Evolutionary conservation across 2,113 vertebrate species (phyloP), one percentile per base, ranked within the genome.

Genomic region (Hippotragus niger): DNA sequence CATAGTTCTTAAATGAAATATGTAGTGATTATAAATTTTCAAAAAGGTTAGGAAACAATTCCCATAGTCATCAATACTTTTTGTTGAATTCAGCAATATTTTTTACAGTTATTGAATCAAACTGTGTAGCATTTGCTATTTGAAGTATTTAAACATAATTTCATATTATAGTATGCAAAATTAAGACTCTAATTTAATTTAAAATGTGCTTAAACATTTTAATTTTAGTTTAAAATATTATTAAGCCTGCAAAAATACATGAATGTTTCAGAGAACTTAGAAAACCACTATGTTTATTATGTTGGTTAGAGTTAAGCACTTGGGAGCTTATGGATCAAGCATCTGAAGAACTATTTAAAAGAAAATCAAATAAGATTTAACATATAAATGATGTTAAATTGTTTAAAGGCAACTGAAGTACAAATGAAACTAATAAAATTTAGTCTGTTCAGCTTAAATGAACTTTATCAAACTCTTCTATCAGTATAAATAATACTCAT

Each of bases 221-320:
- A 91, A 83, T 81, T 96, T 7, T 93, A 93, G 76, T 97, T 81
- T 16, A 67, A 97, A 92, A 89, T 94, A 91, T 67, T 89, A 94
- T 17, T 80, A 96, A 88, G 9, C 36, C 52, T 93, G 2, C 31
- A 85, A 93, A 94, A 94, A 84, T 40, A 96, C 1, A 64, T 14
- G 78, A 80, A 90, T 84, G 21, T 71, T 81, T 98, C 58, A 74
- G 33, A 88, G 58, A 90, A 93, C n/a, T 87, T 76, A 93, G 43
- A 95, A 94, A 90, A 55, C 17, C 43, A 80, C 57, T 85, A 57
- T 36, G 11, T 90, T 91, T 91, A 91, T 86, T 96, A 25, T 67
- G 88, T 90, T 93, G 80, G 21, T 52, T 52, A 84, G 25, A 50
- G 27, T 84, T 88, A 92, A 97, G 50, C 45, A 91, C 36, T 60